Percentiles rank a stretch among this genome's conserved stretches.
Evolutionary conservation across 2,888 invertebrate genomes (phyloP).

Genomic region (Parnassius mnemosyne): DNA sequence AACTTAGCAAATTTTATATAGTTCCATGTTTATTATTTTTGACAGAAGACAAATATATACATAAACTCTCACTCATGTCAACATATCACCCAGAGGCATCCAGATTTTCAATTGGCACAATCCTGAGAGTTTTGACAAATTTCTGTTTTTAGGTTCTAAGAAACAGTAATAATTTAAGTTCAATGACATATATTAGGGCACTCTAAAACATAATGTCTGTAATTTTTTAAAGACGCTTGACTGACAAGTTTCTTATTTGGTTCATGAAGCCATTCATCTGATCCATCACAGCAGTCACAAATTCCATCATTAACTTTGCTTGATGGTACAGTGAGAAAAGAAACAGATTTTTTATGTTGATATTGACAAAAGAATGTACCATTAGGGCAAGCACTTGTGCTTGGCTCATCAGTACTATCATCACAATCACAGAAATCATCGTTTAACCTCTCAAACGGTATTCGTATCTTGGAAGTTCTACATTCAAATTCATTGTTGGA

Average conservation of each 20-base stretch:
- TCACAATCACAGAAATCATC: slow-evolving; percentile 94
- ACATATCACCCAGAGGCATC: too few relatives aligned
- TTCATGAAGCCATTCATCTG: slow-evolving; percentile 86
- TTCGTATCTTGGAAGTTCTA: slow-evolving; percentile 54
- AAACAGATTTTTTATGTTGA: slow-evolving; percentile 68
- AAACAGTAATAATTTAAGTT: neutral
- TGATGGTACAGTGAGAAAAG: slow-evolving; percentile 80
- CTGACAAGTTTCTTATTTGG: slow-evolving; percentile 49
- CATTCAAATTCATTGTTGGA: slow-evolving; percentile 65
- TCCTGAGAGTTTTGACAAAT: too few relatives aligned
- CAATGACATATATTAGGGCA: slow-evolving; percentile 53
- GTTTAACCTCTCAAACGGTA: slow-evolving; percentile 80
- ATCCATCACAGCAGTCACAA: slow-evolving; percentile 97
- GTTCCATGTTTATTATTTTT: too few relatives aligned
- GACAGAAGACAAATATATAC: too few relatives aligned
- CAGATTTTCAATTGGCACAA: too few relatives aligned
- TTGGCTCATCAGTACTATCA: slow-evolving; percentile 89
- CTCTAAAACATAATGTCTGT: slow-evolving; percentile 54
- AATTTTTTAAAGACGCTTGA: slow-evolving; percentile 50
- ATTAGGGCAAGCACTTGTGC: slow-evolving; percentile 93
- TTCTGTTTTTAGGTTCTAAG: too few relatives aligned
- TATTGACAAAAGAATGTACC: slow-evolving; percentile 90
- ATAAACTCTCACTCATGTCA: too few relatives aligned
- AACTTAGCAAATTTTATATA: too few relatives aligned
- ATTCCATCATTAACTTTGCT: slow-evolving; percentile 95